These are phyloP conservation scores for Lycopodina hypogea DNA, from an alignment of 37 sponge, comb jelly and placozoan species.

Conservation along the genomic window DNA sequence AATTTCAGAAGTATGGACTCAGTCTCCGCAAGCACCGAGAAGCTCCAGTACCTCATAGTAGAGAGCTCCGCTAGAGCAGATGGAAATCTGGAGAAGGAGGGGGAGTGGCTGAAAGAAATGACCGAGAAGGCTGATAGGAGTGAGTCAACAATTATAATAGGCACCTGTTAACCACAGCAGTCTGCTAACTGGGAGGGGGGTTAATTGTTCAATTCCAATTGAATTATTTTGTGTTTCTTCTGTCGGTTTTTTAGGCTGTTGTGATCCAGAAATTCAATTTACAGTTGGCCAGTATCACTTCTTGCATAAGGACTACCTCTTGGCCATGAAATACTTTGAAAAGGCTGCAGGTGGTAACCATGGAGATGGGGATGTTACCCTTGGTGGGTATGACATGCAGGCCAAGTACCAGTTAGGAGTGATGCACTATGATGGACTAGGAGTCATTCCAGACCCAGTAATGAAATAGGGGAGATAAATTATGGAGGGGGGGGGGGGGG, in stretches of 20 bases:
- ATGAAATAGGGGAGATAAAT: constrained; percentile 7
- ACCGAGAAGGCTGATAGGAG: constrained; percentile 42
- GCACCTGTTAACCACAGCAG: too few species aligned
- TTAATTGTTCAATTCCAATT: background rate
- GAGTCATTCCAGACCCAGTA: constrained; percentile 57
- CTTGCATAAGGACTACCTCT: constrained; percentile 3
- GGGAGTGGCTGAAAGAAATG: constrained; percentile 36
- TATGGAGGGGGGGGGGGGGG: background rate
- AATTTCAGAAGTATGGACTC: too few species aligned
- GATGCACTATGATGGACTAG: constrained; percentile 85
- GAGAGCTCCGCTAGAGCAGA: background rate
- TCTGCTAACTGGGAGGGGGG: background rate
- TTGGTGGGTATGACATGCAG: constrained; percentile 16
- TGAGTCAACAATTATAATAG: background rate
- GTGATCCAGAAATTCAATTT: constrained; percentile 52
- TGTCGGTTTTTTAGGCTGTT: constrained; percentile 18
- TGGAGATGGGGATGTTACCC: background rate
- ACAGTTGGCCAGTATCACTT: constrained; percentile 69
- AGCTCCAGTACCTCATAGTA: constrained; percentile 25
- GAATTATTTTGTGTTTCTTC: background rate
- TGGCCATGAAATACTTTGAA: constrained; percentile 62
- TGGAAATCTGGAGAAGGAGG: background rate
- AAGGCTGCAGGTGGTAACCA: constrained; percentile 19
- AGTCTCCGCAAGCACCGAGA: constrained; percentile 37
- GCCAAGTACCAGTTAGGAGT: constrained; percentile 85